These are phyloP conservation scores for Anguilla pacifica DNA, from an alignment of 2,797 vertebrate genomes.

Conservation along the genomic window DNA sequence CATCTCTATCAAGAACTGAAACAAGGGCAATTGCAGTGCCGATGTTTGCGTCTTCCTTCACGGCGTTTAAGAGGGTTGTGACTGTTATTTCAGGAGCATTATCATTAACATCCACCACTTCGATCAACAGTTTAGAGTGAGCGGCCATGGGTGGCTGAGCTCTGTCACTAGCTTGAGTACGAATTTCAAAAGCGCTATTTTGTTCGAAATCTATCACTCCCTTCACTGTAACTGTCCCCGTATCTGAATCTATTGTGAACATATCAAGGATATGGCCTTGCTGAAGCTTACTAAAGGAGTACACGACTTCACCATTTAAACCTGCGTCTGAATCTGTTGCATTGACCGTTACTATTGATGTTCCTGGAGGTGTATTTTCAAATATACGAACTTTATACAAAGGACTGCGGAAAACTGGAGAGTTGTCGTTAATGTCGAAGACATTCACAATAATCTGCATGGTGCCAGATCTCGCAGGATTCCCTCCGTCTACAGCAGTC, in stretches of 20 bases:
- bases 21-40: constrained; percentile 3
- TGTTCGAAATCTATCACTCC: constrained; percentile 54
- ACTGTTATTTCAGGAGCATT: constrained; percentile 61
- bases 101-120: constrained; percentile 60
- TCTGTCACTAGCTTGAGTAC: constrained; percentile 53
- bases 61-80: constrained; percentile 46
- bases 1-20: constrained; percentile 4
- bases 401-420: constrained; percentile 57
- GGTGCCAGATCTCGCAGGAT: constrained; percentile 50
- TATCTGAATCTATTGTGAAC: constrained; percentile 55
- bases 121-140: constrained; percentile 62
- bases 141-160: constrained; percentile 55
- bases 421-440: constrained; percentile 66
- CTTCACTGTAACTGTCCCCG: constrained; percentile 53
- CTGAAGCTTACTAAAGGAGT: constrained; percentile 53
- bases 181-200: constrained; percentile 57
- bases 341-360: constrained; percentile 44
- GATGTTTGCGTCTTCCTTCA: background rate
- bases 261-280: constrained; percentile 50
- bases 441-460: constrained; percentile 57
- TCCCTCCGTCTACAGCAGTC: constrained; percentile 68
- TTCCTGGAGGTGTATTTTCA: constrained; percentile 54
- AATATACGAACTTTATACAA: constrained; percentile 61
- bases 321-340: constrained; percentile 66
- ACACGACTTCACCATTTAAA: constrained; percentile 59